Evolutionary conservation across 1,140 invertebrate genomes (phyloP), one percentile per base, ranked within the genome.

Genomic region (Drosophila sp.): DNA sequence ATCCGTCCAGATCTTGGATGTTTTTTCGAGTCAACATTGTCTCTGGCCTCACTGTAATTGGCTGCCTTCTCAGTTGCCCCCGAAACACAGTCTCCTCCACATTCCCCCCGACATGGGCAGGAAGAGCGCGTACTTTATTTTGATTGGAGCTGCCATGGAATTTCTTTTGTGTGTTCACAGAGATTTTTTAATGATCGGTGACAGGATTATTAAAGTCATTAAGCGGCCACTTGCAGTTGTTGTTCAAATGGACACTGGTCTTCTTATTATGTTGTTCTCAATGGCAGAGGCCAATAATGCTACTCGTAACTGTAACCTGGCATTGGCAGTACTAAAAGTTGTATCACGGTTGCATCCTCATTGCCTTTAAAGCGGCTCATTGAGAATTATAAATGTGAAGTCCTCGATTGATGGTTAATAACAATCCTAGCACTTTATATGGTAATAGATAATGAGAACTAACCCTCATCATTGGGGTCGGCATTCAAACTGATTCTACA

Each of bases 151-250:
- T 89, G 84, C 84, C 83, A 89, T 78, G 83, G 83, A 89, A 89
- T 89, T 89, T 89, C 84, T 89, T 89, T 89, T 89, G 83, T 89
- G 76, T 89, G 84, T 89, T 80, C 72, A 57, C 59, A 74, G 48
- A 89, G 79, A 83, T 89, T 89, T 89, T 89, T 89, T 89, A 89
- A 89, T 89, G 83, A 89, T 89, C 83, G 83, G 79, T 89, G 83
- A 89, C 83, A 89, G 83, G 84, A 89, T 89, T 89, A 89, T 89
- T 89, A 89, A 89, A 89, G 84, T 89, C 84, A 89, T 89, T 87
- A 89, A 89, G 83, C 69, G 38, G 48, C 53, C 72, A 78, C 56
- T 58, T 78, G 65, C 29, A 57, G 58, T 80, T 70, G 56, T 56
- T 75, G 56, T 63, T 45, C 59, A 9, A 36, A 16, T 34, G 29